Base-by-base conservation (phyloP, 1,140 invertebrate genomes). In the Solen grandis region DNA sequence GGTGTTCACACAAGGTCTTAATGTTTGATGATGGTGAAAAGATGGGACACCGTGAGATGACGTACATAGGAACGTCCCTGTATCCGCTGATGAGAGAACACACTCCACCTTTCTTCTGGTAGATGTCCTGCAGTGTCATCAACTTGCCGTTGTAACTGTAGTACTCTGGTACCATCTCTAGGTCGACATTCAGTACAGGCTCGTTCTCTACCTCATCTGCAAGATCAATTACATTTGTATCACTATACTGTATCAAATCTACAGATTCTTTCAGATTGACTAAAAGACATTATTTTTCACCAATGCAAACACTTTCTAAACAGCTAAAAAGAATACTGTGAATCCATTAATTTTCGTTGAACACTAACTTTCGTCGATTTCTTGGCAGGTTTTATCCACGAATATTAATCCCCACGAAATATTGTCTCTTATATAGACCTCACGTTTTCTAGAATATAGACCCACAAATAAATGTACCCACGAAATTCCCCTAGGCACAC, bases 11-110 rank as follows among this genome's bases (percentile, higher is more conserved):
- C 5, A 80, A 50, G 3, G 54, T 50, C 57, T 52, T 36, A 13
- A 65, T 70, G 22, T 62, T 35, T 1, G 77, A 36, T 3, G 29
- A 22, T 1, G 19, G 2, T 5, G 41, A 63, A 3, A 65, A 55
- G 8, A 73, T 0, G 2, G 46, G 77, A 35, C 77, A 80, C 46
- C 27, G 54, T 19, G 77, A 72, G 3, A 80, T 80, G 60, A 80
- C 77, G 59, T 72, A 72, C 5, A 80, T 80, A 5, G 77, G 77
- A 22, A 14, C 57, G 5, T 27, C 25, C n/a, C 59, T 73, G 41
- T 80, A 80, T 31, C 77, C 77, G 13, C n/a, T 33, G 13, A 80
- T 63, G 0, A 72, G 57, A 19, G 68, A 72, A n/a, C 77, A 80
- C 0, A 72, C 54, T 2, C 65, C 77, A 14, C 77, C 77, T 13